Evolutionary conservation across 2,888 invertebrate genomes (phyloP), one percentile per base, ranked within the genome.

Genomic region (Macaria liturata): DNA sequence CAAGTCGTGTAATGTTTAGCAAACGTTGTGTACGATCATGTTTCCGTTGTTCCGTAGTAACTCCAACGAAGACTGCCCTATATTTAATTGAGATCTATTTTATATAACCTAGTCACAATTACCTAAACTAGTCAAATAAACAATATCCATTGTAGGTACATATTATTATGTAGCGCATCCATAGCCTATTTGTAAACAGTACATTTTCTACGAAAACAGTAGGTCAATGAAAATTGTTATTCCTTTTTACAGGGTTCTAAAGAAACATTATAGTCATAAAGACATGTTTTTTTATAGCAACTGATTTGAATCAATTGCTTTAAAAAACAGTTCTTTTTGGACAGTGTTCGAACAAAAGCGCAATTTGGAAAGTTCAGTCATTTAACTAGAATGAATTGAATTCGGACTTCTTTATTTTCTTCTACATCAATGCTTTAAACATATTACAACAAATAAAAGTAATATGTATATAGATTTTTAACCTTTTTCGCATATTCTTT

Each of bases 21-120:
- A 76, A 75, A 83, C 81, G 65, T 86, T 80, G 86, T 85, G 84
- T 80, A 85, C 86, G 84, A 85, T 83, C 86, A 83, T 72, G 82
- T 86, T 88, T 88, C 78, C 72, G 83, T 87, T 88, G 76, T 83
- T 86, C 81, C 86, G 84, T 87, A 86, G 88, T 88, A 86, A 88
- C 84, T 89, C 89, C 90, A 90, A 88, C 86, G 80, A 91, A 91
- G 91, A 91, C 91, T 91, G 91, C 88, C 91, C 89, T 91, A 90
- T 87, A 88, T 84, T 88, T 90, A 90, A 89, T 88, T 88, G 87
- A 89, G 80, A 88, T 88, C 86, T 91, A 90, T 91, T 91, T 91
- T 91, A 86, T 90, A 89, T 88, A 88, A 86, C 82, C 81, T 90
- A 90, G 87, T 82, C 87, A 87, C 85, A 86, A 83, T 83, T 85